Evolutionary conservation across 2,888 invertebrate genomes (phyloP), one percentile per base, ranked within the genome.

Genomic region (Aleiodes alternator): DNA sequence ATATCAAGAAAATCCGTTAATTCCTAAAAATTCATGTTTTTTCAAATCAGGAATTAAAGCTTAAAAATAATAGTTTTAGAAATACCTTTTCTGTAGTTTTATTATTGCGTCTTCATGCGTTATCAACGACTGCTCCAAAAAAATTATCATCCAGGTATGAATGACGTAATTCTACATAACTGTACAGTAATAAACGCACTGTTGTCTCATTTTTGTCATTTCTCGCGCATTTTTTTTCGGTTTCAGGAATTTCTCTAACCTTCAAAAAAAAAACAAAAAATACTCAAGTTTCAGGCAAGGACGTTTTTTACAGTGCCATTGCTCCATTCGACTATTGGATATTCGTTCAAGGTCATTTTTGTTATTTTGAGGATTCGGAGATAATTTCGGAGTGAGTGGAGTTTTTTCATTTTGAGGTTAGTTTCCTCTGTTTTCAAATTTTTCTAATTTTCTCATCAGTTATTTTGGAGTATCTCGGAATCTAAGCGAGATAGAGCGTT

Each of bases 121-220:
- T 43, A 8, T 11, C 43, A 43, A 3, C 11, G 8, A 11, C 9
- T 43, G 9, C 43, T 43, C 43, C 43, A 11, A 43, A 43, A 43
- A 43, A 11, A 43, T 48, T 43, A 64, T 64, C 64, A 64, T 48
- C 23, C 64, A 64, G 43, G 56, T 16, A 48, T 16, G 43, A 48
- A 64, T 64, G 64, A 64, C 48, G 64, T 64, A 64, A 64, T 48
- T 8, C 8, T 11, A 16, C 12, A 43, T 43, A 64, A 16, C 14
- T 48, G 23, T 43, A 64, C 23, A 16, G 5, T 23, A 43, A 43
- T 64, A 48, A 64, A 64, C 23, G 64, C 64, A 64, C 8, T 64
- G 64, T 64, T 55, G 55, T 55, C 14, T 55, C 11, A n/a, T 55
- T 16, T 9, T 55, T 64, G 64, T 23, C 16, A 8, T 64, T 43